Base-by-base conservation (phyloP, 1,140 invertebrate genomes). In the Akabosia matsudoensis region DNA sequence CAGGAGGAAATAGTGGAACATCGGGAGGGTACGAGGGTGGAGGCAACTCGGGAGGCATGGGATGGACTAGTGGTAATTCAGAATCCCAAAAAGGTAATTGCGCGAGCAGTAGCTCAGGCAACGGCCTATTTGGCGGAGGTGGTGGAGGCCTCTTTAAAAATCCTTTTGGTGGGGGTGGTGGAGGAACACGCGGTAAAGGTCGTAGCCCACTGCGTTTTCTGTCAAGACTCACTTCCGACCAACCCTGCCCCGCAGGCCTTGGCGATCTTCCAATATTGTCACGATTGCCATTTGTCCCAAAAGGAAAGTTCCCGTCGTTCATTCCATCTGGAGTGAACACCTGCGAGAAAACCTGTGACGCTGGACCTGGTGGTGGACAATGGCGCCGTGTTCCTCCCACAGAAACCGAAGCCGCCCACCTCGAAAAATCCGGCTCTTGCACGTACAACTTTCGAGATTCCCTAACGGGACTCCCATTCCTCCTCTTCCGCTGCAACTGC, bases 391-490 rank as follows among this genome's bases (percentile, higher is more conserved):
- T 61, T 14, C 14, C 54, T 7, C 54, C 54, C 24, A 24, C 37
- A 7, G 7, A 61, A 14, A 61, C 13, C 7, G 37, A 45, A 24
- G n/a, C 13, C 13, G 54, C 13, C 13, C 7, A 61, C 4, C 13
- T 61, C 26, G 22, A 67, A 22, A 22, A 67, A 7, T 2, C 22
- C 22, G 22, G 28, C 30, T 10, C 24, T 28, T 67, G 61, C 61
- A 67, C 61, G 2, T 67, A 67, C n/a, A 67, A 67, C 61, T 67
- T 24, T 24, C 24, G 61, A n/a, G 28, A 67, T 31, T 67, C 61
- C 24, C 28, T 67, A 10, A 30, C 28, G 3, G 1, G 24, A 7
- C 31, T 67, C n/a, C 61, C 61, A 7, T 67, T 67, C 22, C 22
- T 67, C 1, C 61, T 67, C 22, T 67, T 67, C 61, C 22, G n/a